These are phyloP conservation scores for Hycleus phaleratus DNA, from an alignment of 1,140 invertebrate species.

Conservation along the genomic window DNA sequence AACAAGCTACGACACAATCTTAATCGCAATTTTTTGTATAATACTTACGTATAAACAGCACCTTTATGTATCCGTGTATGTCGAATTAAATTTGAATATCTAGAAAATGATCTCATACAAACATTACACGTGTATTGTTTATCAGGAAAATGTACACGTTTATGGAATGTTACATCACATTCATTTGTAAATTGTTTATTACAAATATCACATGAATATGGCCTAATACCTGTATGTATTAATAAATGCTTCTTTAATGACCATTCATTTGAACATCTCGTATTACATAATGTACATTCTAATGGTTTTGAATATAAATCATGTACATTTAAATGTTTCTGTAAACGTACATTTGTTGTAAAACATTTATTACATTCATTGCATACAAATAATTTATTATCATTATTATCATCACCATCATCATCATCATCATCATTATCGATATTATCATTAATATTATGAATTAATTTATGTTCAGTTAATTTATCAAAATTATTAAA, in stretches of 20 bases:
- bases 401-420: background rate
- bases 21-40: too few species aligned
- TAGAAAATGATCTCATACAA: constrained; percentile 33
- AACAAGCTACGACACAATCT: too few species aligned
- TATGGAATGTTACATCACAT: constrained; percentile 12
- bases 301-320: background rate
- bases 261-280: background rate
- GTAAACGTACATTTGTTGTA: background rate
- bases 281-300: constrained; percentile 6
- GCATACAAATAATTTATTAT: constrained; percentile 7
- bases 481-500: background rate
- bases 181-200: constrained; percentile 7
- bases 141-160: constrained; percentile 1
- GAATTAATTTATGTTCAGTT: constrained; percentile 1
- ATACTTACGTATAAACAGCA: constrained; percentile 19
- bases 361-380: constrained; percentile 2
- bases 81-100: constrained; percentile 34
- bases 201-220: constrained; percentile 8
- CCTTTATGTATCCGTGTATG: constrained; percentile 35
- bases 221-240: constrained; percentile 1
- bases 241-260: constrained; percentile 6
- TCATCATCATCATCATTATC: background rate
- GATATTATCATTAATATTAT: background rate
- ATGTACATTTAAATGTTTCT: constrained; percentile 6
- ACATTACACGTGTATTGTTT: constrained; percentile 27